These are phyloP conservation scores for Lithobates pipiens DNA, from an alignment of 2,797 vertebrate species.

Conservation along the genomic window DNA sequence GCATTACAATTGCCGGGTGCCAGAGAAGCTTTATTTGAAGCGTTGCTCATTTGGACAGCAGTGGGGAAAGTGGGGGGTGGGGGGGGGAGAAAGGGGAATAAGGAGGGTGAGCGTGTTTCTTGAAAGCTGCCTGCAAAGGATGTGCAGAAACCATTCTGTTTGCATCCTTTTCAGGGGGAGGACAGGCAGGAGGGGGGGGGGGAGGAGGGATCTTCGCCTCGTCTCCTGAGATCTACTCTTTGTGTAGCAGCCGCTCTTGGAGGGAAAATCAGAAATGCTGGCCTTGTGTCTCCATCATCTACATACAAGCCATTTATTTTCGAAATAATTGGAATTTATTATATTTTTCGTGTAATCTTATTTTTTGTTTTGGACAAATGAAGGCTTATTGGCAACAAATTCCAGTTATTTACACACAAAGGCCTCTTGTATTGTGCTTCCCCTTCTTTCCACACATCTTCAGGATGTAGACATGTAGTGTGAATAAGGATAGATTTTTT, in stretches of 20 bases:
- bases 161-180: conserved; percentile 41
- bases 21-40: not conserved
- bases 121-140: conserved; percentile 26
- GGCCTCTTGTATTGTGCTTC: too few relatives aligned
- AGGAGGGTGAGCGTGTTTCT: conserved; percentile 17
- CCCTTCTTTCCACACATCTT: too few relatives aligned
- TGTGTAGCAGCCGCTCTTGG: conserved; percentile 33
- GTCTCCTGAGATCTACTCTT: conserved; percentile 37
- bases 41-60: not conserved
- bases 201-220: not conserved
- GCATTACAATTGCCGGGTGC: not conserved
- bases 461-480: too few relatives aligned
- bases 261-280: conserved; percentile 28
- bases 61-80: not conserved
- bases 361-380: too few relatives aligned
- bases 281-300: conserved; percentile 1
- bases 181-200: conserved; percentile 13
- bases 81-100: too few relatives aligned
- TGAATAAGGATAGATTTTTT: too few relatives aligned
- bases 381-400: too few relatives aligned
- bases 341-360: too few relatives aligned
- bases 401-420: too few relatives aligned
- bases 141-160: conserved; percentile 39
- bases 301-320: too few relatives aligned
- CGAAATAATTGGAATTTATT: too few relatives aligned